Percentiles rank a stretch among this genome's conserved stretches.
These are phyloP conservation scores for Andrena dorsata DNA, from an alignment of 2,888 invertebrate species.

Conservation along the genomic window DNA sequence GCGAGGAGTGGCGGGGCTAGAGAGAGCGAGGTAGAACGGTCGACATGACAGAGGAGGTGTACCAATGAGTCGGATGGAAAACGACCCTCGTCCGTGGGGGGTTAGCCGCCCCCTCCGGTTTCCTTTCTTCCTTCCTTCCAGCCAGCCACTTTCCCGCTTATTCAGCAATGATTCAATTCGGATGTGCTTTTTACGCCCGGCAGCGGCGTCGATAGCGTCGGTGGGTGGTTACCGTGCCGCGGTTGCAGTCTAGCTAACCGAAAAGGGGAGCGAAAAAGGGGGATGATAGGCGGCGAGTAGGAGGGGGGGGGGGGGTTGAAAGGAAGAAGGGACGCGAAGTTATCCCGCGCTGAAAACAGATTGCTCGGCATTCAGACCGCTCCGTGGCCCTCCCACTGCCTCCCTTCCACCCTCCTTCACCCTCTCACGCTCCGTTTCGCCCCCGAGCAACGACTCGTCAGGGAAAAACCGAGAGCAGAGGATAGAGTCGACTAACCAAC, in stretches of 20 bases:
- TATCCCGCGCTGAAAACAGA: conserved; percentile 84
- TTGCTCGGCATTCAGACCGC: conserved; percentile 85
- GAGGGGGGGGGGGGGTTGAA: conserved; percentile 17
- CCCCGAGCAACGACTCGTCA: conserved; percentile 80
- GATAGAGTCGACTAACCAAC: conserved; percentile 80
- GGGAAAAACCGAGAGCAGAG: conserved; percentile 61
- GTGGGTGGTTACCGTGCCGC: conserved; percentile 71
- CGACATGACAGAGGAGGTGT: conserved; percentile 74
- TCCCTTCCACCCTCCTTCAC: conserved; percentile 76
- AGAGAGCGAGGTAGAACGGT: conserved; percentile 27
- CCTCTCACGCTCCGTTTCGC: conserved; percentile 59
- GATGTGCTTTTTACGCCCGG: conserved; percentile 79
- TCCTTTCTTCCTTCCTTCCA: conserved; percentile 60
- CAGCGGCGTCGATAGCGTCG: conserved; percentile 71
- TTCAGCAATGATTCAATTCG: conserved; percentile 85
- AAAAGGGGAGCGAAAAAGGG: conserved; percentile 64
- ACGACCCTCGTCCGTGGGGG: conserved; percentile 69
- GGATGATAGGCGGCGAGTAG: conserved; percentile 29
- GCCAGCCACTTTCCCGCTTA: conserved; percentile 83
- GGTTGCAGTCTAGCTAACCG: conserved; percentile 68
- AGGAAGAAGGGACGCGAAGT: conserved; percentile 78
- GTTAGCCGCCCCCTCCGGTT: conserved; percentile 49
- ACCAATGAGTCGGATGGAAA: conserved; percentile 74
- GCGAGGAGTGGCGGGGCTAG: not conserved
- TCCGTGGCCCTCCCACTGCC: conserved; percentile 47